Conservation (phyloP, 53 echinoderm and acorn worm genomes). For the Holothuria scabra region DNA sequence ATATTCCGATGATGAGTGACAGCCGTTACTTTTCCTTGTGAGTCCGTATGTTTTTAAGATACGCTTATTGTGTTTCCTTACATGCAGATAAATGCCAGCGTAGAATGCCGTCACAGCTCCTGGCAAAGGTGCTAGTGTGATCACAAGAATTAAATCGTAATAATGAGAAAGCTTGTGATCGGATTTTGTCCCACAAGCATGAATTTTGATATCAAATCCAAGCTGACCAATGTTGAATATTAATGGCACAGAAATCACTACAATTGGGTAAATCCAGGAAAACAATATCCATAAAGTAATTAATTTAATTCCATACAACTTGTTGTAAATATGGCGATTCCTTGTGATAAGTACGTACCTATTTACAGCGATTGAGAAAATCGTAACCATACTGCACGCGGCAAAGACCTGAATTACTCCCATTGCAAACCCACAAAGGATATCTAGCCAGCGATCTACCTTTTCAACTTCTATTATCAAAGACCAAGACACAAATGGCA, state of each 20-base stretch:
- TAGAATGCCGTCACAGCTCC: not conserved
- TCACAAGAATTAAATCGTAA: not conserved
- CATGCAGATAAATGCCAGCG: too few species aligned
- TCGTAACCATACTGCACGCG: not conserved
- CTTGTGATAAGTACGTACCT: constrained; percentile 13
- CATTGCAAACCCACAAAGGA: not conserved
- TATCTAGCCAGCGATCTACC: not conserved
- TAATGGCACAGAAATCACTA: not conserved
- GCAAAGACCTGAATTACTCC: not conserved
- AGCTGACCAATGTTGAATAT: not conserved
- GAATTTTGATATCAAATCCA: constrained; percentile 1
- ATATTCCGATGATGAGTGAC: too few species aligned
- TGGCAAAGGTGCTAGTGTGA: not conserved
- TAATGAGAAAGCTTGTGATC: not conserved
- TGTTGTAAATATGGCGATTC: not conserved
- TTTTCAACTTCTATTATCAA: not conserved
- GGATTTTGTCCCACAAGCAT: not conserved
- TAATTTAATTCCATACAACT: not conserved
- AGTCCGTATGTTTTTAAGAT: too few species aligned
- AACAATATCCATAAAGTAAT: not conserved
- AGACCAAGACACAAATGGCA: constrained; percentile 21
- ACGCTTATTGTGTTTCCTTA: too few species aligned
- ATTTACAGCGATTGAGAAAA: constrained; percentile 21
- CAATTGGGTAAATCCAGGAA: constrained; percentile 13
- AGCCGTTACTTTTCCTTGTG: too few species aligned